Conservation (phyloP, 2,888 invertebrate genomes). For the Chaetoderma sp. region DNA sequence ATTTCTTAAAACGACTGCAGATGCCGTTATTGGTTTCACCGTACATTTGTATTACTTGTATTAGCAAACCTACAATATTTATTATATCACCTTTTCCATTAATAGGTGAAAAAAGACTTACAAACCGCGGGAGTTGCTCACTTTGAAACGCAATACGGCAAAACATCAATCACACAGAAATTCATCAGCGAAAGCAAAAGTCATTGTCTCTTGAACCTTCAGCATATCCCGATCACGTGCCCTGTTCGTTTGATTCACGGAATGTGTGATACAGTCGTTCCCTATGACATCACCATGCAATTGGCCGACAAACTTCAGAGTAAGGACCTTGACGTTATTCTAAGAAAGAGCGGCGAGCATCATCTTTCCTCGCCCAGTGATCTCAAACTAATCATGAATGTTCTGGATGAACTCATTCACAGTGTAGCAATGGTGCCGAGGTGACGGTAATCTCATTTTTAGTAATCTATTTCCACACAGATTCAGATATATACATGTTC, state of each 20-base stretch:
- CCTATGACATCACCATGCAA: constrained; percentile 25
- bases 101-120: constrained; percentile 14
- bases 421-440: too few relatives aligned
- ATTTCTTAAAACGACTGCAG: too few relatives aligned
- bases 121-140: constrained; percentile 6
- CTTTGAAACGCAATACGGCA: constrained; percentile 11
- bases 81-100: too few relatives aligned
- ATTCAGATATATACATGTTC: too few relatives aligned
- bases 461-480: too few relatives aligned
- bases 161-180: neutral
- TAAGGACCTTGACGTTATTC: constrained; percentile 23
- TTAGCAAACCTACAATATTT: too few relatives aligned
- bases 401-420: constrained; percentile 17
- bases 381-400: constrained; percentile 25
- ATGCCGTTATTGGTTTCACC: too few relatives aligned
- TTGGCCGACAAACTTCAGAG: constrained; percentile 21
- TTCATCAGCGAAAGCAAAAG: neutral
- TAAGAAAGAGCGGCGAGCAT: constrained; percentile 33
- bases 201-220: constrained; percentile 1
- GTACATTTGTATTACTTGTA: too few relatives aligned
- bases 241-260: constrained; percentile 36
- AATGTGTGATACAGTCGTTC: constrained; percentile 30
- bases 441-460: too few relatives aligned
- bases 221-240: constrained; percentile 16
- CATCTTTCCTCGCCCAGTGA: constrained; percentile 33